A percentile compares a stretch with the other conserved stretches of the same genome.
Conservation (phyloP, 2,113 vertebrate species). For the Collichthys lucidus region DNA sequence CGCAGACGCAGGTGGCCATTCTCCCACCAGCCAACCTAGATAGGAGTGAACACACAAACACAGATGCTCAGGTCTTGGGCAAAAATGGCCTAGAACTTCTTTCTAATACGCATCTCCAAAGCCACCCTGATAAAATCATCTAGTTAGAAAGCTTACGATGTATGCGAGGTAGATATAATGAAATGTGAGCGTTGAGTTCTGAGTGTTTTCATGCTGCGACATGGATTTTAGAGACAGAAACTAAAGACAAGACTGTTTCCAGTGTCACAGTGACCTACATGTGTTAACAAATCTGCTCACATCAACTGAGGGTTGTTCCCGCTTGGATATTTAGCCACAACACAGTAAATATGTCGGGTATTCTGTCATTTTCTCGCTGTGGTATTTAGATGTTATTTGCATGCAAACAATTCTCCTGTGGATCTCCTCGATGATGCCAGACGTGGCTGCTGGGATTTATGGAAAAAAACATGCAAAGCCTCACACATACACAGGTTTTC, state of each 20-base stretch:
- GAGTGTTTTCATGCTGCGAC: not conserved
- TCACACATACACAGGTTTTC: not conserved
- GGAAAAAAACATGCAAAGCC: constrained; percentile 2
- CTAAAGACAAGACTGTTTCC: not conserved
- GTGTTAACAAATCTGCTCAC: constrained; percentile 18
- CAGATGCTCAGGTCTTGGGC: not conserved
- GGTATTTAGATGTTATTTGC: constrained; percentile 25
- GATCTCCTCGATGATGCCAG: not conserved
- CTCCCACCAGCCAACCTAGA: constrained; percentile 95
- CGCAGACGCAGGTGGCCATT: constrained; percentile 88
- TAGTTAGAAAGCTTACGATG: too few species aligned
- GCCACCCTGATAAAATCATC: not conserved
- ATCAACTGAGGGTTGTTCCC: not conserved
- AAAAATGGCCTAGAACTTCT: not conserved
- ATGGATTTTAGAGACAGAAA: not conserved
- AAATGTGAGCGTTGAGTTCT: too few species aligned
- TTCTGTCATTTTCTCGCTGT: not conserved
- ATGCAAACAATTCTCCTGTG: constrained; percentile 5
- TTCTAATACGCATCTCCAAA: not conserved
- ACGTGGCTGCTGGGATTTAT: constrained; percentile 30
- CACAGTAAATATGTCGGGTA: not conserved
- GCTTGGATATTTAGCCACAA: not conserved
- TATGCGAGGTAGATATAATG: not conserved
- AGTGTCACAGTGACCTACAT: constrained; percentile 5
- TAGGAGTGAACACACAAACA: not conserved